Base-by-base conservation (phyloP, 2,797 vertebrate species). In the Hoplostethus mediterraneus region DNA sequence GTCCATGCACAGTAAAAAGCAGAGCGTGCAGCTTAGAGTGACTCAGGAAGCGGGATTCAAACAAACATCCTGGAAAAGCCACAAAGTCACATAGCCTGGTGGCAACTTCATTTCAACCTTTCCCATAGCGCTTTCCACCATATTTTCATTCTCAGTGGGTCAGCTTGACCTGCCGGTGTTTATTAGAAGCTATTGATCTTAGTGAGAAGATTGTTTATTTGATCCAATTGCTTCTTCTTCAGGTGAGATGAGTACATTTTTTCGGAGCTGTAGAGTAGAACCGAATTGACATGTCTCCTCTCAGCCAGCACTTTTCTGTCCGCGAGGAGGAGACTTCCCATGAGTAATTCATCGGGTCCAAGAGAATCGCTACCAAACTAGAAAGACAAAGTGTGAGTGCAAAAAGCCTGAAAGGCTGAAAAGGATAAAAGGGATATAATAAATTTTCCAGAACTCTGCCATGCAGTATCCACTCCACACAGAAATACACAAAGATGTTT, bases 331-430 rank as follows among this genome's bases (percentile, higher is more conserved):
- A 73, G 36, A 67, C 45, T 56, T 69, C 17, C 63, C 62, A 86
- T 87, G 56, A 80, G 47, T 86, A 65, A 87, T 83, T 87, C 66
- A 88, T 86, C 17, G 45, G 54, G 49, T 75, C 65, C 13, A 6
- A 60, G 54, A 40, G 70, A 73, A 65, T 72, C 21, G 7, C 64
- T 80, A 51, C 73, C 59, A 63, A 73, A 69, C 79, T 48, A 71
- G 28, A 82, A 61, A 75, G 66, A 70, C 55, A 71, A 57, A 61
- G 63, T 71, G 57, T 67, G 48, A 63, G 61, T 57, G 33, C 63
- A 85, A 82, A 77, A 65, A 79, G 57, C 56, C 55, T 14, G 59
- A 59, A 36, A 11, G 54, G 36, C 40, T 28, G 51, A 49, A 69
- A 61, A 33, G 47, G 51, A 36, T 12, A 25, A 56, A 36, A 14